Percentiles rank a stretch among this genome's conserved stretches.
phyloP scores from a whole-genome alignment of 2,797 vertebrate species.

The Novumbra hubbsi region DNA sequence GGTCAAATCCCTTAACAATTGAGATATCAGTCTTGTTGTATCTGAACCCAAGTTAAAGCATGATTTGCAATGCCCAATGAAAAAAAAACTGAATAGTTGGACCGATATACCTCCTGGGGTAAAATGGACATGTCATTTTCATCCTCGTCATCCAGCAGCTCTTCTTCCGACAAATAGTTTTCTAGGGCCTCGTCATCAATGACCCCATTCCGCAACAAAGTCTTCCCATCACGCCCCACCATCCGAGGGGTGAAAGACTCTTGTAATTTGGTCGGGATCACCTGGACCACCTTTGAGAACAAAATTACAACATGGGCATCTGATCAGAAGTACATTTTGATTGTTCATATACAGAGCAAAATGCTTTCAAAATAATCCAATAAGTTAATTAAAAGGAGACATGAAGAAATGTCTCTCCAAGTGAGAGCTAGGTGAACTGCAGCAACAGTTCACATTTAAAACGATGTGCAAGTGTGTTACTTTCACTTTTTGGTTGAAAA shows the following conservation, averaged over 20 bases:
- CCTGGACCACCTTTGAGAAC: slow-evolving; percentile 77
- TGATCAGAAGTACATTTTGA: neutral
- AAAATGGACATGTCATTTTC: slow-evolving; percentile 83
- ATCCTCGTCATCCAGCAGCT: slow-evolving; percentile 73
- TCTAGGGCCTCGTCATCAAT: slow-evolving; percentile 61
- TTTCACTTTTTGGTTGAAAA: no score
- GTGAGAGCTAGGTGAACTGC: no score
- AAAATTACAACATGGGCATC: neutral
- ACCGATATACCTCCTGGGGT: slow-evolving; percentile 76
- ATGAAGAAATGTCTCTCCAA: no score
- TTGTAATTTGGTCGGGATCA: slow-evolving; percentile 73
- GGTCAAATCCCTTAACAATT: neutral
- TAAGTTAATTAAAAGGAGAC: no score
- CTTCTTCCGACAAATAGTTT: slow-evolving; percentile 71
- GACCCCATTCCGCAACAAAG: slow-evolving; percentile 55
- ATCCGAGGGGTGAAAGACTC: slow-evolving; percentile 69
- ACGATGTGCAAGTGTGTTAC: no score
- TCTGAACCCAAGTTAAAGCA: neutral
- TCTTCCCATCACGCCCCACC: slow-evolving; percentile 68
- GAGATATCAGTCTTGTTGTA: neutral
- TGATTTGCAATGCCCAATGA: neutral
- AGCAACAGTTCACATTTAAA: no score
- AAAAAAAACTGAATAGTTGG: neutral
- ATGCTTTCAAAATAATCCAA: no score
- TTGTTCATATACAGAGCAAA: no score